Conservation (phyloP, 2,797 vertebrate genomes). For the Amblyraja radiata region DNA sequence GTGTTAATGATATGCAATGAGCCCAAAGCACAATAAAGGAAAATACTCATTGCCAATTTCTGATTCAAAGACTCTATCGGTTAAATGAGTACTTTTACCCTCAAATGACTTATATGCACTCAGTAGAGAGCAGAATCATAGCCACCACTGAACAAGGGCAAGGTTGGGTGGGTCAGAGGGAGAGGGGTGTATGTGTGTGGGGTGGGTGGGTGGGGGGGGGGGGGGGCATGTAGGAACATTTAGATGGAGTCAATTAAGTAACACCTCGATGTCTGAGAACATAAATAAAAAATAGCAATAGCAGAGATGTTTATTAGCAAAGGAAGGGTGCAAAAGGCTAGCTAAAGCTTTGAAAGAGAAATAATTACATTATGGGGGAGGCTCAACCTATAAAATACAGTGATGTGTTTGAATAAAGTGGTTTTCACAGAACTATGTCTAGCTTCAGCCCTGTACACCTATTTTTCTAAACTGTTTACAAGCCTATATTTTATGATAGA, state of each 20-base stretch:
- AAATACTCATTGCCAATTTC: background rate
- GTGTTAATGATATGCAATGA: background rate
- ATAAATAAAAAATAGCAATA: background rate
- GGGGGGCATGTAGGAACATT: background rate
- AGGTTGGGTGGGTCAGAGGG: background rate
- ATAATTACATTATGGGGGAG: background rate
- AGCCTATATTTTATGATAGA: background rate
- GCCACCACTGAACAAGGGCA: background rate
- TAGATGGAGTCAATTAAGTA: background rate
- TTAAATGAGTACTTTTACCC: background rate
- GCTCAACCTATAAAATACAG: background rate
- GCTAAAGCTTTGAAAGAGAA: background rate
- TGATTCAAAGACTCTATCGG: background rate
- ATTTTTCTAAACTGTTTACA: background rate
- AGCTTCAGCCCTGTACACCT: background rate
- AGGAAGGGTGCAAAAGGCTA: background rate
- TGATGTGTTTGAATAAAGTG: background rate
- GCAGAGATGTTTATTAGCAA: background rate
- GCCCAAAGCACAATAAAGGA: background rate
- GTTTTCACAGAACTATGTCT: background rate
- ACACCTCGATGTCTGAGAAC: background rate
- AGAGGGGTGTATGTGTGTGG: no score
- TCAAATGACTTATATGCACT: background rate
- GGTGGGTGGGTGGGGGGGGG: no score
- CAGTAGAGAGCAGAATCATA: background rate